These are phyloP conservation scores for Oscheius onirici DNA, from an alignment of 2,888 invertebrate genomes.

Conservation along the genomic window DNA sequence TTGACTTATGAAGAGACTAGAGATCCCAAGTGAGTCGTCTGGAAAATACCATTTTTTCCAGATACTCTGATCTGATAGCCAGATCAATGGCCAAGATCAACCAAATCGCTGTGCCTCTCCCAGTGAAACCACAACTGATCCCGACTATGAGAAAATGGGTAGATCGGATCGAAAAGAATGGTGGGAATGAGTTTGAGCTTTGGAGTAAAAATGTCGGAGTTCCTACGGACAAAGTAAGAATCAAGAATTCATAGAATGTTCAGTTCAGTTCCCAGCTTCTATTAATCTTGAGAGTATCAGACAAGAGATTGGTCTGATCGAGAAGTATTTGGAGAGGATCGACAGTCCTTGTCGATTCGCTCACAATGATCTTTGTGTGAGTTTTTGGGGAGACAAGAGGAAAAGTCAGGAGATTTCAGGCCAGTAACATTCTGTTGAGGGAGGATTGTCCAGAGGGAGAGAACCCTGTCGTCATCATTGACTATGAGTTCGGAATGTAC, in stretches of 20 bases:
- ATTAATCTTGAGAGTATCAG: background rate
- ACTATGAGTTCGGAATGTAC: conserved; percentile 32
- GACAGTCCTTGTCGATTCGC: background rate
- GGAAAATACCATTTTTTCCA: background rate
- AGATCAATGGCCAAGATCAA: conserved; percentile 12
- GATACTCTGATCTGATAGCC: conserved; percentile 11
- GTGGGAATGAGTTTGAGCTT: conserved; percentile 22
- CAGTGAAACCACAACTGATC: conserved; percentile 9
- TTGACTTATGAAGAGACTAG: conserved; percentile 17
- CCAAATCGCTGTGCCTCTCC: conserved; percentile 8
- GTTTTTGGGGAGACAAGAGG: background rate
- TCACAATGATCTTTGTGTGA: conserved; percentile 27
- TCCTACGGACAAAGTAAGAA: background rate
- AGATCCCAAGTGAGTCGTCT: background rate
- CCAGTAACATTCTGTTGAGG: conserved; percentile 23
- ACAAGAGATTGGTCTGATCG: conserved; percentile 1
- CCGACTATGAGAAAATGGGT: conserved; percentile 77
- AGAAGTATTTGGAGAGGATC: background rate
- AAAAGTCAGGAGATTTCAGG: background rate
- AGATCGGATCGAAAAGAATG: conserved; percentile 36
- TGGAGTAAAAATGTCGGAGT: conserved; percentile 24
- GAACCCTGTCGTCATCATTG: conserved; percentile 23
- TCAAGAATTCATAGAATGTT: background rate
- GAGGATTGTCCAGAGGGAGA: conserved; percentile 7
- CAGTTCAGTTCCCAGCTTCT: conserved; percentile 1